Percentiles rank a stretch among this genome's conserved stretches.
Conservation (phyloP, 2,888 invertebrate genomes). For the Lydus trimaculatus region DNA sequence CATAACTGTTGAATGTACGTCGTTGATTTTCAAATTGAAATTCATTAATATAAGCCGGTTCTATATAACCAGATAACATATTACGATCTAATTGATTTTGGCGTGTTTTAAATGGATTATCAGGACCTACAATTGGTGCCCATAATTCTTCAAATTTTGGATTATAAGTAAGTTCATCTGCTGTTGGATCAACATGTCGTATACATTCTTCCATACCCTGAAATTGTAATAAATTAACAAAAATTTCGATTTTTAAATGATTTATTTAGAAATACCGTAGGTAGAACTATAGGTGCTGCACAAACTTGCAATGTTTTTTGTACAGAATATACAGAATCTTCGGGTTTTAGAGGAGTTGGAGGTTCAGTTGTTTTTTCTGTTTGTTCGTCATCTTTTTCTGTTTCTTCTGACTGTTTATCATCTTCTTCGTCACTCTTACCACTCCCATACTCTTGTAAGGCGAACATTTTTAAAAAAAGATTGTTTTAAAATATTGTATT, state of each 20-base stretch:
- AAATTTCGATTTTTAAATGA: background rate
- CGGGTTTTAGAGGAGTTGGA: constrained; percentile 62
- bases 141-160: constrained; percentile 95
- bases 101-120: constrained; percentile 91
- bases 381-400: constrained; percentile 9
- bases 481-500: background rate
- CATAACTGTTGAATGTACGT: constrained; percentile 92
- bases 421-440: constrained; percentile 45
- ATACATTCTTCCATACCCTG: constrained; percentile 76
- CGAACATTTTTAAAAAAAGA: background rate
- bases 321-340: constrained; percentile 66
- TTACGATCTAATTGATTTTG: constrained; percentile 90
- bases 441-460: background rate
- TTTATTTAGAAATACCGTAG: constrained; percentile 68
- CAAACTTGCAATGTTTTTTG: constrained; percentile 74
- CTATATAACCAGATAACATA: constrained; percentile 92
- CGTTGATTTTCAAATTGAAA: constrained; percentile 98
- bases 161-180: constrained; percentile 87
- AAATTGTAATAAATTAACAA: background rate
- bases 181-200: constrained; percentile 77
- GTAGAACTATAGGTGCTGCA: constrained; percentile 84
- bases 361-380: constrained; percentile 57
- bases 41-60: constrained; percentile 93
- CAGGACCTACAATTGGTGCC: constrained; percentile 90
- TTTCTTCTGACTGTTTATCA: constrained; percentile 42